Percentiles rank a stretch among this genome's conserved stretches.
Conservation (phyloP, 2,888 invertebrate species). For the Lepidocyrtinus sp. region DNA sequence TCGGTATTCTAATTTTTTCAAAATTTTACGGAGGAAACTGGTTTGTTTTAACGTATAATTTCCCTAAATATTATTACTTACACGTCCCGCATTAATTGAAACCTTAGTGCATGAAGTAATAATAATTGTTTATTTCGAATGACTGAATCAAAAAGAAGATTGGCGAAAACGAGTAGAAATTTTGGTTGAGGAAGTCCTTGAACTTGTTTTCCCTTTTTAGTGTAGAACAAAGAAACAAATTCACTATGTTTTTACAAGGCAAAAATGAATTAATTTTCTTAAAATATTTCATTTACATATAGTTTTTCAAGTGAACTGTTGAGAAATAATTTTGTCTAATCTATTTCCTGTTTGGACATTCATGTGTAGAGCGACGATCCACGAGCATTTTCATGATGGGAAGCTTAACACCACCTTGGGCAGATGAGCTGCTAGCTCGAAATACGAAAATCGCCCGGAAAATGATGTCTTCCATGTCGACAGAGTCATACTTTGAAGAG, state of each 20-base stretch:
- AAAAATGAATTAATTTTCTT: no score
- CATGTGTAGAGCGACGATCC: no score
- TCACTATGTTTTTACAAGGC: conserved; percentile 37
- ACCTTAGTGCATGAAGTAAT: background rate
- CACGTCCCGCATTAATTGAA: background rate
- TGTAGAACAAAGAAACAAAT: background rate
- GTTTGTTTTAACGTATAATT: conserved; percentile 23
- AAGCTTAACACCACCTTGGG: conserved; percentile 66
- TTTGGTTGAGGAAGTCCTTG: conserved; percentile 32
- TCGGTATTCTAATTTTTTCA: background rate
- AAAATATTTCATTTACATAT: no score
- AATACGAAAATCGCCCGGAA: conserved; percentile 69
- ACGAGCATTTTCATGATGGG: conserved; percentile 44
- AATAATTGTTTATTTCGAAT: background rate
- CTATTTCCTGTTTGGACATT: no score
- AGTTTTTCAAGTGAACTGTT: no score
- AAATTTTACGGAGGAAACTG: conserved; percentile 29
- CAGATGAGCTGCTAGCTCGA: conserved; percentile 65
- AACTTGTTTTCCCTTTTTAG: conserved; percentile 29
- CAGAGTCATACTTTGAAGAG: conserved; percentile 50
- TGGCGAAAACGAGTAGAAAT: background rate
- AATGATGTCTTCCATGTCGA: conserved; percentile 51
- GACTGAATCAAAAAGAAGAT: background rate
- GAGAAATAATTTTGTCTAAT: no score
- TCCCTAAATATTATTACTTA: conserved; percentile 14